phyloP scores from a whole-genome alignment of 2,113 vertebrate genomes.

The Hemibagrus wyckioides region DNA sequence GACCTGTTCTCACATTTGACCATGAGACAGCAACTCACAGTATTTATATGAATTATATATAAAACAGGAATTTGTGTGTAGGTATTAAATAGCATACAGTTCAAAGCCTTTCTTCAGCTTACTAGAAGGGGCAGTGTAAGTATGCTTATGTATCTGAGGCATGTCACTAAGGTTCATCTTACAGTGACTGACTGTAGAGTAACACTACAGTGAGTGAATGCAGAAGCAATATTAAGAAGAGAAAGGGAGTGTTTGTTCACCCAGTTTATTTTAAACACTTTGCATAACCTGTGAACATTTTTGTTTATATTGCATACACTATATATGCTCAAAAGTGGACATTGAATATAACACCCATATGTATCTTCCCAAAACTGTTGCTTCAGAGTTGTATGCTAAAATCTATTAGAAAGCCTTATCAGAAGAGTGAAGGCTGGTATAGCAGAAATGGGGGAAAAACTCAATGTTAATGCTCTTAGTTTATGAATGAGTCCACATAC shows the following conservation, averaged over 20 bases:
- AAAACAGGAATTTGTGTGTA: background rate
- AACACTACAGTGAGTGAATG: background rate
- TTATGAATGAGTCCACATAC: background rate
- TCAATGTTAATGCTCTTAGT: background rate
- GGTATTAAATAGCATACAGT: background rate
- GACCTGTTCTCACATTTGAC: background rate
- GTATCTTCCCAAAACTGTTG: background rate
- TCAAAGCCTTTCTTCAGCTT: background rate
- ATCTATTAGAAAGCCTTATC: background rate
- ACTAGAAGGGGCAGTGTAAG: background rate
- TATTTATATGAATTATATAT: background rate
- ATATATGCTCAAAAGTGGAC: background rate
- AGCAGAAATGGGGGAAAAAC: background rate
- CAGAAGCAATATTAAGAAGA: background rate
- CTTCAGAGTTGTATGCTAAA: background rate
- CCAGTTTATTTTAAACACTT: background rate
- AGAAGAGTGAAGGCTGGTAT: background rate
- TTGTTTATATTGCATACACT: background rate
- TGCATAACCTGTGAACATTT: background rate
- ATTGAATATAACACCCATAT: background rate
- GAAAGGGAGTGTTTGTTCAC: background rate
- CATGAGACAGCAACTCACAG: background rate
- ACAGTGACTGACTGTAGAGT: background rate
- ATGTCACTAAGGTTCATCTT: background rate
- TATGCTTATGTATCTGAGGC: background rate